These are phyloP conservation scores for Patella vulgata DNA, from an alignment of 1,140 invertebrate genomes.

Conservation along the genomic window DNA sequence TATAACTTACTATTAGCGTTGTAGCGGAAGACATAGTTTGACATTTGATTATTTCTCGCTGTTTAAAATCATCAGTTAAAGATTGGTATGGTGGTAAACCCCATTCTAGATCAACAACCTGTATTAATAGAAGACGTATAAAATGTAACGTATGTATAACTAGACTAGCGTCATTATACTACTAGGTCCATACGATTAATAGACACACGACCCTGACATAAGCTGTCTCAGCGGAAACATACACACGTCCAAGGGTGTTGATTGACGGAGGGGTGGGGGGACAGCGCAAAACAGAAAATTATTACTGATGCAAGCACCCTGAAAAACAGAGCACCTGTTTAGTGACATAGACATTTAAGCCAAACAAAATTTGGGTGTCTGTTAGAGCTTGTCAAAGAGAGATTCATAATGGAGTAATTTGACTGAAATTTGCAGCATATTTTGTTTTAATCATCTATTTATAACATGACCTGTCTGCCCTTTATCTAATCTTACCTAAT, in stretches of 20 bases:
- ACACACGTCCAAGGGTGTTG: neutral
- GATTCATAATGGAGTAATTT: too few species aligned
- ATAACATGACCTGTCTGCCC: too few species aligned
- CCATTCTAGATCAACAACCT: constrained; percentile 98
- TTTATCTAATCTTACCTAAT: too few species aligned
- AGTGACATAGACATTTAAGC: too few species aligned
- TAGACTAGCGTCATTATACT: neutral
- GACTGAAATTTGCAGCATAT: too few species aligned
- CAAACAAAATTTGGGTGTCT: neutral
- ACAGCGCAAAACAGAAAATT: neutral
- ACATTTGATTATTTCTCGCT: constrained; percentile 96
- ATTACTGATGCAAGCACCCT: neutral
- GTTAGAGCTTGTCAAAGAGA: neutral
- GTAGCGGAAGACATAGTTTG: constrained; percentile 95
- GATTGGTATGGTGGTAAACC: constrained; percentile 73
- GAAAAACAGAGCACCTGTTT: too few species aligned
- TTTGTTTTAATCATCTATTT: too few species aligned
- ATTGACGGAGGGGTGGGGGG: neutral
- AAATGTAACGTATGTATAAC: neutral
- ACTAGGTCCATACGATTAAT: neutral
- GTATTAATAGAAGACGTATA: constrained; percentile 22
- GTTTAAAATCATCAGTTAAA: constrained; percentile 57
- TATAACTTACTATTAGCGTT: constrained; percentile 84
- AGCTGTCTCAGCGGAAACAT: too few species aligned
- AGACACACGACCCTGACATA: neutral